A percentile compares a stretch with the other conserved stretches of the same genome.
Evolutionary conservation across 1,140 invertebrate species (phyloP).

Genomic region (Globodera rostochiensis): DNA sequence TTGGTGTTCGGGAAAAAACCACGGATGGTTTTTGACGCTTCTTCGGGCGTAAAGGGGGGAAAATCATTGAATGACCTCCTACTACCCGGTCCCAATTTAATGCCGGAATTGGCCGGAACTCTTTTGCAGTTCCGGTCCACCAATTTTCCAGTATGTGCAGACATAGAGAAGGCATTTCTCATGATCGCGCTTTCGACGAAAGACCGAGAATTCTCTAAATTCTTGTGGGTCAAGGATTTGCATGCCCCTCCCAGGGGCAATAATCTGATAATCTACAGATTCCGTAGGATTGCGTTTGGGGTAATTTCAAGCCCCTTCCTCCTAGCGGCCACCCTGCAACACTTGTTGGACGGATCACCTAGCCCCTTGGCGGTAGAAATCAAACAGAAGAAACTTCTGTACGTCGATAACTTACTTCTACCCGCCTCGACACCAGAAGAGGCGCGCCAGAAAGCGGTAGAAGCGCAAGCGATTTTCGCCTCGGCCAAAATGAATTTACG

Average conservation of each 20-base stretch:
- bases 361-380: background rate
- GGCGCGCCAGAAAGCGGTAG: background rate
- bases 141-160: background rate
- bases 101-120: conserved; percentile 12
- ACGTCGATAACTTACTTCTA: conserved; percentile 28
- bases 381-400: background rate
- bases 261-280: conserved; percentile 19
- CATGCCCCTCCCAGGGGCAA: no score
- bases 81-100: background rate
- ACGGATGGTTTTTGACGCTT: conserved; percentile 18
- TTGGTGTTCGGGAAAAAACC: conserved; percentile 13
- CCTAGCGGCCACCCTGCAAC: conserved; percentile 18
- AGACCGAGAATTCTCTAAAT: conserved; percentile 23
- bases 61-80: conserved; percentile 16
- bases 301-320: conserved; percentile 21
- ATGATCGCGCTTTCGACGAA: background rate
- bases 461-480: conserved; percentile 9
- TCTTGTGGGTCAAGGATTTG: conserved; percentile 30
- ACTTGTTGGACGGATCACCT: background rate
- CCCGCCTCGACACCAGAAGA: background rate
- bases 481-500: conserved; percentile 27
- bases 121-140: background rate
- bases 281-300: conserved; percentile 24
- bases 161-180: conserved; percentile 36
- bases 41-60: background rate